These are phyloP conservation scores for Ariolimax columbianus DNA, from an alignment of 2,888 invertebrate species.

Conservation along the genomic window DNA sequence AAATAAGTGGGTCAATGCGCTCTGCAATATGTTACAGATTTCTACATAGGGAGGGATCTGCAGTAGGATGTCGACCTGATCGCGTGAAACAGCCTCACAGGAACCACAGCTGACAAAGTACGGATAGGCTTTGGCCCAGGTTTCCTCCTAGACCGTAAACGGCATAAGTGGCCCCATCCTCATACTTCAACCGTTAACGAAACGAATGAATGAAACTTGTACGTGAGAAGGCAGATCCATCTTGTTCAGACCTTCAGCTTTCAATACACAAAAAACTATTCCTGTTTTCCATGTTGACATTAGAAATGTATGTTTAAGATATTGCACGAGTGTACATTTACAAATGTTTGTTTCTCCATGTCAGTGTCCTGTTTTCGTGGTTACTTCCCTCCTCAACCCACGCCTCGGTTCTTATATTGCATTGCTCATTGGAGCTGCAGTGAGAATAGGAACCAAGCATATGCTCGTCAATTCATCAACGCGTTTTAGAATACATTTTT, in stretches of 20 bases:
- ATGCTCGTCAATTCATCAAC: conserved; percentile 7
- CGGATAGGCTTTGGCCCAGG: too few species aligned
- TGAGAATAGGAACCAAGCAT: neutral
- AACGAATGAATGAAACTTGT: neutral
- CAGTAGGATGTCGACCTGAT: too few species aligned
- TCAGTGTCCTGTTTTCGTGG: too few species aligned
- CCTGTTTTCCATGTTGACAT: neutral
- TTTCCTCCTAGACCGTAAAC: too few species aligned
- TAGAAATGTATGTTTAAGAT: neutral
- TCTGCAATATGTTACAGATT: too few species aligned
- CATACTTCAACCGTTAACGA: too few species aligned
- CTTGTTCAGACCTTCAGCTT: neutral
- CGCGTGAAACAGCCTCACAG: too few species aligned
- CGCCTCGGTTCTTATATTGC: neutral
- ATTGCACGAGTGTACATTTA: neutral
- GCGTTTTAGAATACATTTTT: conserved; percentile 7
- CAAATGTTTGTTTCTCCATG: neutral
- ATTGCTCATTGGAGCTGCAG: neutral
- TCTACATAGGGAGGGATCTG: too few species aligned
- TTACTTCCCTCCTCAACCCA: neutral
- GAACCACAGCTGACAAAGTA: too few species aligned
- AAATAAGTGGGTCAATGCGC: too few species aligned
- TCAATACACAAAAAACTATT: neutral
- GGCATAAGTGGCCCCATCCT: too few species aligned
- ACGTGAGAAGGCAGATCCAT: neutral